A percentile compares a stretch with the other conserved stretches of the same genome.
Evolutionary conservation across 92 coral and sea anemone genomes (phyloP).

Genomic region (Actinernus sp.): DNA sequence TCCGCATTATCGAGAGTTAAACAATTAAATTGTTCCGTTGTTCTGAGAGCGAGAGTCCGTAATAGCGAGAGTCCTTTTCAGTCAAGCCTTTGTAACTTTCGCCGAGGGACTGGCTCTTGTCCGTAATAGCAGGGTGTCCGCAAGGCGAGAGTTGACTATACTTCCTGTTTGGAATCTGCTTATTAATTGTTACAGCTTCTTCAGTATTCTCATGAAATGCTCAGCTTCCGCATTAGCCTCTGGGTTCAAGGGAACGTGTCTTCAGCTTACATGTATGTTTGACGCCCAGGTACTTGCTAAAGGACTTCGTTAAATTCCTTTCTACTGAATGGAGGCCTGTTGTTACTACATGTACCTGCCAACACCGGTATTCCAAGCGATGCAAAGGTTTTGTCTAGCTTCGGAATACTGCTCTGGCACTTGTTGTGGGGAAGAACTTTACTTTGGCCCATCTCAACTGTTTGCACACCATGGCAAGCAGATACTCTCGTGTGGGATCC

Average conservation of each 20-base stretch:
- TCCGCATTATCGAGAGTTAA: no score
- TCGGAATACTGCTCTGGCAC: neutral
- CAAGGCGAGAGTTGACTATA: no score
- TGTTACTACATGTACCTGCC: no score
- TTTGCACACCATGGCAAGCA: slow-evolving; percentile 37
- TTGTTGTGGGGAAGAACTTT: slow-evolving; percentile 25
- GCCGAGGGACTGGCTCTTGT: no score
- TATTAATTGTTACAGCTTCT: slow-evolving; percentile 50
- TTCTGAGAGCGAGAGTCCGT: no score
- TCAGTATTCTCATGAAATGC: slow-evolving; percentile 46
- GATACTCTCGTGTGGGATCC: slow-evolving; percentile 58
- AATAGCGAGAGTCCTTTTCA: no score
- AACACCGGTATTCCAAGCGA: slow-evolving; percentile 12
- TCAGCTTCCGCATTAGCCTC: slow-evolving; percentile 43
- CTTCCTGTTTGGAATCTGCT: no score
- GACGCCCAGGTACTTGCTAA: neutral
- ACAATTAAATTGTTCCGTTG: no score
- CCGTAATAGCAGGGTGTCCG: no score
- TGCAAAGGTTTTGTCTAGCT: slow-evolving; percentile 24
- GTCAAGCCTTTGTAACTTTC: no score
- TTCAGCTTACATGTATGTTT: slow-evolving; percentile 13
- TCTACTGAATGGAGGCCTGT: slow-evolving; percentile 30
- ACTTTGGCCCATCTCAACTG: slow-evolving; percentile 44
- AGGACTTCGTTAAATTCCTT: slow-evolving; percentile 23
- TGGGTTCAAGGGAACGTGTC: slow-evolving; percentile 36